Conservation (phyloP, 2,113 vertebrate genomes). For the Coracopsis vasa region DNA sequence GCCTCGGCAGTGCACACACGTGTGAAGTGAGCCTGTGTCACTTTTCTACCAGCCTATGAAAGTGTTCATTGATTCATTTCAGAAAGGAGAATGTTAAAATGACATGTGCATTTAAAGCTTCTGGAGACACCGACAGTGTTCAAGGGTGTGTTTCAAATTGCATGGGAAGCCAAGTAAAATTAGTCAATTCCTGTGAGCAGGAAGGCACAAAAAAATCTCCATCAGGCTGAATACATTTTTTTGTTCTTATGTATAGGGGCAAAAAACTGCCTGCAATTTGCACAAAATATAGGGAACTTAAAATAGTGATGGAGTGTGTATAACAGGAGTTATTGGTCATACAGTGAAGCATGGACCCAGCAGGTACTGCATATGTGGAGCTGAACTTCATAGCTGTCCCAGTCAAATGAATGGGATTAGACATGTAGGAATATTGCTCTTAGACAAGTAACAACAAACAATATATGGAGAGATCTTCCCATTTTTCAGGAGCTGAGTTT, state of each 20-base stretch:
- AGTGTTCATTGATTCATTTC: background rate
- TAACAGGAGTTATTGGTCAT: fast-evolving
- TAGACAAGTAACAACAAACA: background rate
- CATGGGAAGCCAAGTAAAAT: conserved; percentile 34
- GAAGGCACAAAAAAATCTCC: background rate
- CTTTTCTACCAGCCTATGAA: background rate
- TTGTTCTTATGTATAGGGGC: background rate
- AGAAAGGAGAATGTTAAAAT: background rate
- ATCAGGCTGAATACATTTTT: background rate
- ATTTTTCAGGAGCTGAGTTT: background rate
- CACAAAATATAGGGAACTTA: background rate
- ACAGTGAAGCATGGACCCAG: fast-evolving
- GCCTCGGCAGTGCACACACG: background rate
- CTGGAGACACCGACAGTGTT: background rate
- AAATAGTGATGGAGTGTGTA: background rate
- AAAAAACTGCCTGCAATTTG: background rate
- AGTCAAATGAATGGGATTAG: background rate
- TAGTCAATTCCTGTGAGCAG: conserved; percentile 23
- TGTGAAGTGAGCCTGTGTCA: background rate
- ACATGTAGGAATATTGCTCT: fast-evolving
- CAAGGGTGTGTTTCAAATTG: background rate
- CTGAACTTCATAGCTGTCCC: background rate
- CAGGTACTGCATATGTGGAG: background rate
- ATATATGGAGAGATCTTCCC: background rate
- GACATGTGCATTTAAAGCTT: background rate